These are phyloP conservation scores for Nycteola revayana DNA, from an alignment of 2,888 invertebrate genomes.

Conservation along the genomic window DNA sequence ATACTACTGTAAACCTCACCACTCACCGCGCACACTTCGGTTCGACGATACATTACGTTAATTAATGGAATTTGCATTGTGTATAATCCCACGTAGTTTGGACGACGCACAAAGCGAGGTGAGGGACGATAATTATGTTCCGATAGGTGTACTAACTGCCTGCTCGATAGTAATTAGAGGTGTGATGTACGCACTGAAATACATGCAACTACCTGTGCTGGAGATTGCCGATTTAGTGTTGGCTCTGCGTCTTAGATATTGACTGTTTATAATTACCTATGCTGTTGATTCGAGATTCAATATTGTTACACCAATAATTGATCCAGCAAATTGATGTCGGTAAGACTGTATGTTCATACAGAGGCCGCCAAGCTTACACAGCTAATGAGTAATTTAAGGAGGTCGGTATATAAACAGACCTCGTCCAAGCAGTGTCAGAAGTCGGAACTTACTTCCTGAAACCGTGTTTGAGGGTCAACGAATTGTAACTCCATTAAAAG, in stretches of 20 bases:
- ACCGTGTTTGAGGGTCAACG: slow-evolving; percentile 60
- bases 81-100: slow-evolving; percentile 24
- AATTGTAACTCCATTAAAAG: slow-evolving; percentile 78
- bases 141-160: slow-evolving; percentile 20
- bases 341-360: too few relatives aligned
- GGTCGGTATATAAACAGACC: slow-evolving; percentile 11
- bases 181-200: slow-evolving; percentile 5
- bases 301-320: too few relatives aligned
- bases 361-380: slow-evolving; percentile 2
- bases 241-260: too few relatives aligned
- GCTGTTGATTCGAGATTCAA: too few relatives aligned
- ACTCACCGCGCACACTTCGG: slow-evolving; percentile 17
- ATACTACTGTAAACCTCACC: slow-evolving; percentile 14
- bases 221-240: too few relatives aligned
- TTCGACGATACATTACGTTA: slow-evolving; percentile 36
- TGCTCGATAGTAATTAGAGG: slow-evolving; percentile 16
- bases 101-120: slow-evolving; percentile 9
- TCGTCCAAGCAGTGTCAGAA: slow-evolving; percentile 25
- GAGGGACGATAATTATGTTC: slow-evolving; percentile 19
- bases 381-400: slow-evolving; percentile 17
- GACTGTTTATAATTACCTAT: too few relatives aligned
- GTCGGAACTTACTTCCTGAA: slow-evolving; percentile 35
- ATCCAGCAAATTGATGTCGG: too few relatives aligned
- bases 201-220: too few relatives aligned
- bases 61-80: slow-evolving; percentile 51